Conservation (phyloP, 2,797 vertebrate species). For the Peromyscus attwateri region DNA sequence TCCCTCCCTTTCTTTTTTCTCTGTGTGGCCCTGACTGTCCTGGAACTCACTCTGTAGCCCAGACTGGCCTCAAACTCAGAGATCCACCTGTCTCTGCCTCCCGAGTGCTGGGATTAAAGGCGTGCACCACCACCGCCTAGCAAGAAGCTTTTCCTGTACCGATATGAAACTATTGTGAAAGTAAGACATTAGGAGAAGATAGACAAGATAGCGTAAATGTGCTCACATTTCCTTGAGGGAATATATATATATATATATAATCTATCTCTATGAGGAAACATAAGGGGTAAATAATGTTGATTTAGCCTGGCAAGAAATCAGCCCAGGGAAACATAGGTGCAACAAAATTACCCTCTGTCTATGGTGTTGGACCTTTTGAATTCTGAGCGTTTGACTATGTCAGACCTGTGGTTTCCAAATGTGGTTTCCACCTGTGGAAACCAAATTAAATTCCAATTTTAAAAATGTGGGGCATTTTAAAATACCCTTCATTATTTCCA, state of each 20-base stretch:
- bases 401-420: conserved; percentile 7
- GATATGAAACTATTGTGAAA: not conserved
- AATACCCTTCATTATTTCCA: conserved; percentile 78
- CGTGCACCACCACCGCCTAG: not conserved
- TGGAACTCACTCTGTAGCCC: not conserved
- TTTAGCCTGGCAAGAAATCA: conserved; percentile 9
- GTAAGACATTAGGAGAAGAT: conserved; percentile 43
- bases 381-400: conserved; percentile 69
- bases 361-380: conserved; percentile 33
- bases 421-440: conserved; percentile 52
- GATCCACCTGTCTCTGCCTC: not conserved
- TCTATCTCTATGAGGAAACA: conserved; percentile 34
- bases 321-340: not conserved
- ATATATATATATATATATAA: not conserved
- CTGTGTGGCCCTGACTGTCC: not conserved
- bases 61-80: not conserved
- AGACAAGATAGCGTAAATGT: not conserved
- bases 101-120: too few species aligned
- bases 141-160: not conserved
- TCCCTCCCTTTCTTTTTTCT: not conserved
- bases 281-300: not conserved
- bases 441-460: conserved; percentile 69
- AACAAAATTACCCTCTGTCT: conserved; percentile 18
- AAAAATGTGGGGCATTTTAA: conserved; percentile 73
- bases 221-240: not conserved